Percentiles rank a stretch among this genome's conserved stretches.
phyloP scores from a whole-genome alignment of 2,113 vertebrate genomes.

The Saccopteryx bilineata region DNA sequence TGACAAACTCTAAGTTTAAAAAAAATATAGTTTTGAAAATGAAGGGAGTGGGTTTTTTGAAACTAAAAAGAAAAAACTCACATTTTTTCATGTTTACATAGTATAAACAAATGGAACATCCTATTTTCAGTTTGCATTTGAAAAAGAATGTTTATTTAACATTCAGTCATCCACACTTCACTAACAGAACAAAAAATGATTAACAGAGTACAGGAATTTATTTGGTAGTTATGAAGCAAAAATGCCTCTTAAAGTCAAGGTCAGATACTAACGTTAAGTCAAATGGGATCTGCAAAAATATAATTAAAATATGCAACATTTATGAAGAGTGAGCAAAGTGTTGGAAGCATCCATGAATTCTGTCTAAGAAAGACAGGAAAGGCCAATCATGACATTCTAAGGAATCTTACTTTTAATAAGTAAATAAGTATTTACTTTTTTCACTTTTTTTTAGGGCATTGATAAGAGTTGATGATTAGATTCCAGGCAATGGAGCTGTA shows the following conservation, averaged over 20 bases:
- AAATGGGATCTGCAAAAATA: constrained; percentile 55
- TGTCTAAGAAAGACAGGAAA: neutral
- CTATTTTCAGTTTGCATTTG: constrained; percentile 65
- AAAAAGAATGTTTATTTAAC: constrained; percentile 73
- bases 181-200: constrained; percentile 59
- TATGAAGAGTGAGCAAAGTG: constrained; percentile 34
- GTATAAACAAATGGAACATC: constrained; percentile 71
- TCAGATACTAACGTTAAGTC: constrained; percentile 44
- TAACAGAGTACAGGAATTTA: constrained; percentile 67
- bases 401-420: constrained; percentile 56
- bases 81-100: constrained; percentile 66
- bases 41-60: constrained; percentile 45
- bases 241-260: constrained; percentile 65
- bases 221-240: constrained; percentile 72
- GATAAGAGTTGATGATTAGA: constrained; percentile 58
- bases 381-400: neutral
- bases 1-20: constrained; percentile 21
- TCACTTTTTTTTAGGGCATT: constrained; percentile 47
- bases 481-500: constrained; percentile 58
- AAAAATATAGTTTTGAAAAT: constrained; percentile 13
- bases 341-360: neutral
- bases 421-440: constrained; percentile 41
- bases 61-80: neutral
- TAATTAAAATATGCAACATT: constrained; percentile 33
- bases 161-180: constrained; percentile 70